Conservation (phyloP, 2,797 vertebrate genomes). For the Arctocebus calabarensis region DNA sequence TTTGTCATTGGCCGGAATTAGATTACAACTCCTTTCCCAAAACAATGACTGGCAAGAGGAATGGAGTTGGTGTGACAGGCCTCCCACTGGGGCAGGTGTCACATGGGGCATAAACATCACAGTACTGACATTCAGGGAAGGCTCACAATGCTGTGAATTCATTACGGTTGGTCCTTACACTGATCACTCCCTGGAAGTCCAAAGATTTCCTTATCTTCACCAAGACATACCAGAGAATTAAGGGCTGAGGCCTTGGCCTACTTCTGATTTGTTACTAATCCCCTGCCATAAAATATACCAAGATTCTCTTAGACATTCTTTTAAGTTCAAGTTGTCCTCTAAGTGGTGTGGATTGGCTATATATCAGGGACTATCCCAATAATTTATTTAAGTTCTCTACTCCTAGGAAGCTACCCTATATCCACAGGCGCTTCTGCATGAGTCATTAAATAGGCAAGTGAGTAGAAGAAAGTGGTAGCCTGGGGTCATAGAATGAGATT, state of each 20-base stretch:
- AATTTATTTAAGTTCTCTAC: not conserved
- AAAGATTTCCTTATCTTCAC: not conserved
- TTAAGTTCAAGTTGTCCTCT: not conserved
- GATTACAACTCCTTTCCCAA: not conserved
- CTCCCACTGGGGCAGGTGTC: no score
- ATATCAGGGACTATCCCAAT: not conserved
- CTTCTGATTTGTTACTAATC: not conserved
- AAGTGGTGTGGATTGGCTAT: not conserved
- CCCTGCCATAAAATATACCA: not conserved
- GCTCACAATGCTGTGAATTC: not conserved
- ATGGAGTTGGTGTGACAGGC: not conserved
- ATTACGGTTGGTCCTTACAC: not conserved
- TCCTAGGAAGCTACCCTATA: not conserved
- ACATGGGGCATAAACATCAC: fast-evolving
- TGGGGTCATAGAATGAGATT: not conserved
- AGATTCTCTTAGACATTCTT: not conserved
- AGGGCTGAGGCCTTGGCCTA: not conserved
- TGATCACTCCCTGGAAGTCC: not conserved
- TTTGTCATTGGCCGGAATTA: not conserved
- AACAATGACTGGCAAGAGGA: not conserved
- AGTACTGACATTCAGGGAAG: fast-evolving
- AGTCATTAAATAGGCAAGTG: not conserved
- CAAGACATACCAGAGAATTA: not conserved
- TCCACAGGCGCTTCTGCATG: not conserved
- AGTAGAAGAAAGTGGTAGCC: not conserved